Base-by-base conservation (phyloP, 2,888 invertebrate genomes). In the Chloroclystis v-ata region DNA sequence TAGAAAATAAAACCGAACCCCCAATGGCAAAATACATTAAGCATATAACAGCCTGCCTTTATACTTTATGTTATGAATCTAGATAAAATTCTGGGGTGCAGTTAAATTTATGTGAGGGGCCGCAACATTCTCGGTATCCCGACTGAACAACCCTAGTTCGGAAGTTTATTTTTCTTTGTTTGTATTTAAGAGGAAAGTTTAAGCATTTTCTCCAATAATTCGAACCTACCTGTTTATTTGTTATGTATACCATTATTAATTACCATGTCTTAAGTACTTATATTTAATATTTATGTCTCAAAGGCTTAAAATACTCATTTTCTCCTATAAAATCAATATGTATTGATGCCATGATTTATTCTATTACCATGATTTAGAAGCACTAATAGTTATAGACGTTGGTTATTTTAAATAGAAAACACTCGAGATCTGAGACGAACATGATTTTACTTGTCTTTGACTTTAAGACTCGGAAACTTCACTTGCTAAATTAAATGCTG, bases 81-180 rank as follows among this genome's bases (percentile, higher is more conserved):
- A 65, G 65, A 69, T 68, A 69, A 65, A 63, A 60, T 61, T 61
- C 61, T 48, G 61, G 69, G 68, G 64, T 57, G 57, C 44, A 51
- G 57, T 63, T 48, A 56, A 63, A 70, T 73, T 70, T 72, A 73
- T 73, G 57, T 52, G 58, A 32, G 49, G 71, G 69, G 68, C 59
- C 46, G 60, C 54, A 30, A 39, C 58, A 60, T 58, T 57, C 49
- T 51, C 48, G 8, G 14, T 11, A 2, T 1, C n/a, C 16, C 26
- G 12, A 13, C 13, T 25, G 8, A 9, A 28, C n/a, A 13, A 28
- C 28, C 13, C 35, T 33, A 13, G 11, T 9, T 1, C 9, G 8
- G 13, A 2, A 13, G 8, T 2, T 12, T 9, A 5, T 12, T 32
- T 32, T 32, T 14, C 9, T 32, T n/a, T 9, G 5, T 20, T 20